phyloP scores from a whole-genome alignment of 2,888 invertebrate species.

The Ashinkailepas kermadecensis region DNA sequence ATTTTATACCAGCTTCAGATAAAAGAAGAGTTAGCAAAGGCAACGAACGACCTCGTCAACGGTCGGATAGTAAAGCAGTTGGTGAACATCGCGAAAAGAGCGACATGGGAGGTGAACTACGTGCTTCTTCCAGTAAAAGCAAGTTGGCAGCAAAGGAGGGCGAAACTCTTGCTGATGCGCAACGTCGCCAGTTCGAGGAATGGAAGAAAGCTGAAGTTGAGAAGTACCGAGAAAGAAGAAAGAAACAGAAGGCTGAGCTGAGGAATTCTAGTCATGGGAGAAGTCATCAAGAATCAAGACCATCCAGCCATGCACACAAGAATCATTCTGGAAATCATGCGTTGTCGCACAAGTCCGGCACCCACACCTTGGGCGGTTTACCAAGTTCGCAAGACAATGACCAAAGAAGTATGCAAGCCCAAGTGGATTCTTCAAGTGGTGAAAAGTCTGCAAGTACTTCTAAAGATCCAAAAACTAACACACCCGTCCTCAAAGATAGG shows the following conservation, averaged over 20 bases:
- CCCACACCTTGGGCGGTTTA: not conserved
- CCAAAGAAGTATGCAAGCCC: not conserved
- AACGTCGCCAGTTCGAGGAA: not conserved
- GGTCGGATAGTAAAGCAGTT: not conserved
- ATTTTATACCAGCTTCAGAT: not conserved
- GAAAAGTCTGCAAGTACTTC: not conserved
- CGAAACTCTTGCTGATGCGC: not conserved
- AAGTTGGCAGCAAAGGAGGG: not conserved
- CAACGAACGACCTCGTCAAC: too few relatives aligned
- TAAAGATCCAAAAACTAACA: not conserved
- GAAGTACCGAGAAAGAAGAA: not conserved
- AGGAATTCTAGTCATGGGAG: not conserved
- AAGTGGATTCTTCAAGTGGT: not conserved
- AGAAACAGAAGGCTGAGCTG: not conserved
- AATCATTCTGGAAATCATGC: not conserved
- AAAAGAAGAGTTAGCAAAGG: not conserved
- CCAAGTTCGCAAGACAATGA: not conserved
- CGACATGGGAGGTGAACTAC: not conserved
- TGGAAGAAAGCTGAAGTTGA: not conserved
- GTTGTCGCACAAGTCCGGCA: not conserved
- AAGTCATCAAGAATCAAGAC: too few relatives aligned
- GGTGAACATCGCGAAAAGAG: not conserved
- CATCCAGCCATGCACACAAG: not conserved
- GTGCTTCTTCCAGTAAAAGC: not conserved
- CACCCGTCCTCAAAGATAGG: not conserved